These are phyloP conservation scores for Mormyrus iriodes DNA, from an alignment of 2,113 vertebrate genomes.

Conservation along the genomic window DNA sequence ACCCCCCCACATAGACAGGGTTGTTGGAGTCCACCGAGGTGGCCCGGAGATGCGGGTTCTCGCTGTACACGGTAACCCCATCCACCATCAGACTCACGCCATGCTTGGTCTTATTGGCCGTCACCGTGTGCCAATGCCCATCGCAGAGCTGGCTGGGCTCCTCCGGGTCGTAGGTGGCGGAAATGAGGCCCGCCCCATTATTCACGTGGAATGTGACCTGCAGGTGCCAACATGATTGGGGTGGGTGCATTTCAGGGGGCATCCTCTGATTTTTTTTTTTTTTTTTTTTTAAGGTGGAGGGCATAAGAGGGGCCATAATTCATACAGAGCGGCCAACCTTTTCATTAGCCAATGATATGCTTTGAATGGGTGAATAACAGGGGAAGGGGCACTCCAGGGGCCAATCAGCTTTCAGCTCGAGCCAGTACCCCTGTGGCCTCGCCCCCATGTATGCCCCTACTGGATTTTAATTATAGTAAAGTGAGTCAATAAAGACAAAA, in stretches of 20 bases:
- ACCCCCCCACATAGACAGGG: constrained; percentile 84
- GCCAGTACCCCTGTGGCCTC: no score
- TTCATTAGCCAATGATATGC: not conserved
- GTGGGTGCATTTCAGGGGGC: not conserved
- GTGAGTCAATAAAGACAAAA: no score
- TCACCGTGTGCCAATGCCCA: constrained; percentile 78
- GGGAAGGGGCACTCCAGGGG: not conserved
- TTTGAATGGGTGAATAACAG: not conserved
- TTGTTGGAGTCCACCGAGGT: constrained; percentile 92
- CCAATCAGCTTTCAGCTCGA: not conserved
- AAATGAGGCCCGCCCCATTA: constrained; percentile 84
- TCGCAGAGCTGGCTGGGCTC: constrained; percentile 65
- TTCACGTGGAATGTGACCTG: constrained; percentile 88
- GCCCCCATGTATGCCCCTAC: no score
- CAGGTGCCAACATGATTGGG: not conserved
- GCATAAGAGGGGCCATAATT: not conserved
- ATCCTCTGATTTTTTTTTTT: not conserved
- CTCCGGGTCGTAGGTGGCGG: constrained; percentile 52
- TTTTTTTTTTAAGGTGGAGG: not conserved
- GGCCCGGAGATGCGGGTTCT: constrained; percentile 79
- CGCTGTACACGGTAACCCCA: constrained; percentile 52
- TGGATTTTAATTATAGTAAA: no score
- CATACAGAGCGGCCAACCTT: not conserved
- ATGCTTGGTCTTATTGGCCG: constrained; percentile 80
- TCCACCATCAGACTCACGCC: constrained; percentile 67